Base-by-base conservation (phyloP, 2,888 invertebrate species). In the Sinodicranocentrus sp. region DNA sequence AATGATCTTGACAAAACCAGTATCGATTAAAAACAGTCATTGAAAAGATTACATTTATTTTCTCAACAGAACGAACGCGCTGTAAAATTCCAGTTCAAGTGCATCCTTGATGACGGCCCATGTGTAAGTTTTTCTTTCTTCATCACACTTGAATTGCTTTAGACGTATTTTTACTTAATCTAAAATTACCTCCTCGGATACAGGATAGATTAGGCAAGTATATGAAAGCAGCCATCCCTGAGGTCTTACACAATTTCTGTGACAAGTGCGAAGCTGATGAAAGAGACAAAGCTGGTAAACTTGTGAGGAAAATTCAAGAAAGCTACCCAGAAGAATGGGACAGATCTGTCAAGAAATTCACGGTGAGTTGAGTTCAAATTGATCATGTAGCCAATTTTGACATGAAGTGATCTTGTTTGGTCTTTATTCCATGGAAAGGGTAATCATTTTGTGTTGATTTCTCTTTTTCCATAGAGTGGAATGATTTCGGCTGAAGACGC, bases 151-250 rank as follows among this genome's bases (percentile, higher is more conserved):
- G n/a, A n/a, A 6, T 15, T 71, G 2, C 2, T 59, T 61, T 59
- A 17, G 10, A 26, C 19, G 15, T n/a, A 15, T 17, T 23, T 39
- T 39, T 21, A 8, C 23, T 25, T 44, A 21, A 44, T 52, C n/a
- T 52, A 6, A 52, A 52, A 52, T 52, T 39, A 39, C 39, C 39
- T 13, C 39, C 39, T 39, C 39, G 6, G n/a, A 39, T 52, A 71
- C 79, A 79, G 79, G 79, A 79, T 72, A 90, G 91, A 80, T 90
- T 93, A 73, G 94, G 94, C 84, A 91, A 91, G 80, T 93, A 93
- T 90, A 91, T 94, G 48, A 94, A 92, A 92, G 87, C 88, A n/a
- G 87, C 88, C 19, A 88, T 88, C 73, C 88, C 88, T 33, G 88
- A 88, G 72, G 48, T 88, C 59, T 82, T 88, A 63, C 85, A 86